A percentile compares a stretch with the other conserved stretches of the same genome.
phyloP scores from a whole-genome alignment of 2,113 vertebrate genomes.

The Lates calcarifer region DNA sequence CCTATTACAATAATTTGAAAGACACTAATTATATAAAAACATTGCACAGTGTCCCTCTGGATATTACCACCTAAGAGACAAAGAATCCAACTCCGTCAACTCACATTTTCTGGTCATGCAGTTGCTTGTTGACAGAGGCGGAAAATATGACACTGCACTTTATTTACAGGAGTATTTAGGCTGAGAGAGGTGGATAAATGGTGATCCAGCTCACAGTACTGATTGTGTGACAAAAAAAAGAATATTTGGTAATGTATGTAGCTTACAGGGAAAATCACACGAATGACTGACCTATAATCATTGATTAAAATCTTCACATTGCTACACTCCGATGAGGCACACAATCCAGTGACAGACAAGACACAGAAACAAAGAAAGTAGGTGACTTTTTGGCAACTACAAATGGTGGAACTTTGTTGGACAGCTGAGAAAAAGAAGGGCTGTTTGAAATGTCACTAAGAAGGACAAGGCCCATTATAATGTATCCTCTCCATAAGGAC shows the following conservation, averaged over 20 bases:
- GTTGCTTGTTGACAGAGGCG: neutral
- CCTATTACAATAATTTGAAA: too few relatives aligned
- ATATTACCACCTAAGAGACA: too few relatives aligned
- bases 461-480: constrained; percentile 7
- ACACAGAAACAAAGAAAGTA: too few relatives aligned
- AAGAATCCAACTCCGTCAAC: neutral
- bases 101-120: neutral
- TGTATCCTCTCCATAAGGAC: neutral
- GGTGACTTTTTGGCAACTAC: neutral
- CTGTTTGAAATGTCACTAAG: neutral
- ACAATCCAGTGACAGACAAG: too few relatives aligned
- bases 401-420: neutral
- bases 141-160: neutral
- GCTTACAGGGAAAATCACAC: neutral
- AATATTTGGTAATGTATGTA: neutral
- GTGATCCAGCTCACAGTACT: too few relatives aligned
- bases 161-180: neutral
- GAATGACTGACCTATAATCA: too few relatives aligned
- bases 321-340: too few relatives aligned
- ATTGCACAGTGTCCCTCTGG: too few relatives aligned
- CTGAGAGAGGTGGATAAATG: neutral
- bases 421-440: neutral
- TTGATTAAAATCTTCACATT: too few relatives aligned
- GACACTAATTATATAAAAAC: too few relatives aligned
- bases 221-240: neutral